These are phyloP conservation scores for Protobothrops flavoviridis DNA, from an alignment of 2,113 vertebrate genomes.

Conservation along the genomic window DNA sequence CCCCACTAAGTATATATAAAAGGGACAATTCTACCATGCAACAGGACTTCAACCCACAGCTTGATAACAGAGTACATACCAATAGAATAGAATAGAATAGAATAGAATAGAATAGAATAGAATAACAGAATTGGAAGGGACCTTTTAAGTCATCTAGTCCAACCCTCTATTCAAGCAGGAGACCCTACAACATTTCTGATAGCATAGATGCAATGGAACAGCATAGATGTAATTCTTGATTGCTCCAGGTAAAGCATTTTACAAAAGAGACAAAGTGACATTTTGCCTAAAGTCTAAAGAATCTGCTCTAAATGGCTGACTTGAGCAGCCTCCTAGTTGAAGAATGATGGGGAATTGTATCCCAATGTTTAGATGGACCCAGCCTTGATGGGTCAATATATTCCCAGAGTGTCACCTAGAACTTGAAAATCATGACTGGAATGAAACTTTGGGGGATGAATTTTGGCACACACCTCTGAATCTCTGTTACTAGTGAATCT, in stretches of 20 bases:
- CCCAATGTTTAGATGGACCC: neutral
- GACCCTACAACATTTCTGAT: too few relatives aligned
- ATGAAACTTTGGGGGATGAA: neutral
- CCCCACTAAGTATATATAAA: neutral
- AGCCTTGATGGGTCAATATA: neutral
- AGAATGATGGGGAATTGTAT: neutral
- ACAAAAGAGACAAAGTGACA: neutral
- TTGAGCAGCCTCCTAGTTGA: neutral
- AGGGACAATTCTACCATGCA: neutral
- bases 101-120: too few relatives aligned
- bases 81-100: too few relatives aligned
- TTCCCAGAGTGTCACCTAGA: neutral
- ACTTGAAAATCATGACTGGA: neutral
- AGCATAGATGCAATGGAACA: neutral
- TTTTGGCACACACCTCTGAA: neutral
- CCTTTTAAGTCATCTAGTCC: too few relatives aligned
- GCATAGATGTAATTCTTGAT: neutral
- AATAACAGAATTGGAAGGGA: too few relatives aligned
- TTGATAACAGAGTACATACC: neutral
- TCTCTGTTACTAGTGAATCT: neutral
- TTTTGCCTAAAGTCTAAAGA: neutral
- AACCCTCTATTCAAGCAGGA: too few relatives aligned
- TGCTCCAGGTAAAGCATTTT: neutral
- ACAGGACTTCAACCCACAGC: neutral
- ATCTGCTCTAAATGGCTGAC: neutral